Evolutionary conservation across 2,888 invertebrate species (phyloP).

Genomic region (Agrochola lychnidis): DNA sequence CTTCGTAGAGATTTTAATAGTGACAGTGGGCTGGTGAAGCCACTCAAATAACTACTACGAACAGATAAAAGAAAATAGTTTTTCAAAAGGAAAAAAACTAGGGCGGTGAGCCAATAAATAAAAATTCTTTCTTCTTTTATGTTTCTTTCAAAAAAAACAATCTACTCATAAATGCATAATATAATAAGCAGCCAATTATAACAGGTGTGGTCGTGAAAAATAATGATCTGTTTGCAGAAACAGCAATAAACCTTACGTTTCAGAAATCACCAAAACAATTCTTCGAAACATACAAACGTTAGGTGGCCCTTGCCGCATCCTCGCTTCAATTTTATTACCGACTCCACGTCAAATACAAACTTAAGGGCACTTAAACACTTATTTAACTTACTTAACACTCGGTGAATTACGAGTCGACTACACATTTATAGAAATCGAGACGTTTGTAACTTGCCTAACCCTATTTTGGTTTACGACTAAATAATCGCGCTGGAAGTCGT

Average conservation of each 20-base stretch:
- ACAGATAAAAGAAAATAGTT: background rate
- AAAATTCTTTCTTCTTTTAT: too few relatives aligned
- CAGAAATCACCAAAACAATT: background rate
- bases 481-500: slow-evolving; percentile 44
- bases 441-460: slow-evolving; percentile 64
- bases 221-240: background rate
- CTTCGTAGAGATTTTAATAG: background rate
- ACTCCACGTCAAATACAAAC: slow-evolving; percentile 68
- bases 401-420: slow-evolving; percentile 74
- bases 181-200: background rate
- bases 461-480: slow-evolving; percentile 69
- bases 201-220: background rate
- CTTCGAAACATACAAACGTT: background rate
- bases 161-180: too few relatives aligned
- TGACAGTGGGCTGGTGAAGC: background rate
- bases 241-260: background rate
- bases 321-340: slow-evolving; percentile 47
- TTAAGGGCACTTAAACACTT: slow-evolving; percentile 78
- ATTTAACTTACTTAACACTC: slow-evolving; percentile 80
- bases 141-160: too few relatives aligned
- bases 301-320: background rate
- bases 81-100: too few relatives aligned
- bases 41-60: background rate
- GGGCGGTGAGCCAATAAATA: too few relatives aligned
- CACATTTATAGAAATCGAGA: slow-evolving; percentile 73